Conservation (phyloP, 2,113 vertebrate genomes). For the Seriola dumerili region DNA sequence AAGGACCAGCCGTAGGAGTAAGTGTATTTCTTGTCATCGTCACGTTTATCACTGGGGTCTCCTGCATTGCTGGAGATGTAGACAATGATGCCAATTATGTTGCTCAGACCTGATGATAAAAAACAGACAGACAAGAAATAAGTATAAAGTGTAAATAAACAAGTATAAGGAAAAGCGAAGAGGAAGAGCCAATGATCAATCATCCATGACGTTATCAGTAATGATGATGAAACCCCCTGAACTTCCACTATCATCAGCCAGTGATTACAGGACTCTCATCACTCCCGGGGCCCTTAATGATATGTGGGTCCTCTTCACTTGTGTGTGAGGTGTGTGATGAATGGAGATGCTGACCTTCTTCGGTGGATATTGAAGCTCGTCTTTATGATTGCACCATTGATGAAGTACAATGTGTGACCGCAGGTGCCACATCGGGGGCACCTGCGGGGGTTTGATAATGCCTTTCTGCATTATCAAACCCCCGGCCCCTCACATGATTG, state of each 20-base stretch:
- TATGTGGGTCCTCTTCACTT: constrained; percentile 8
- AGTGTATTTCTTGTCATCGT: constrained; percentile 96
- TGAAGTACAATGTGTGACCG: constrained; percentile 9
- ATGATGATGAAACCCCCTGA: not conserved
- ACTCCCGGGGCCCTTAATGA: not conserved
- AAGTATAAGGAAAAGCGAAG: not conserved
- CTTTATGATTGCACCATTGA: constrained; percentile 39
- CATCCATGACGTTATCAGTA: not conserved
- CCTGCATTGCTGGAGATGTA: constrained; percentile 99
- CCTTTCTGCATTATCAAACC: constrained; percentile 15
- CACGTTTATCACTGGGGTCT: constrained; percentile 95
- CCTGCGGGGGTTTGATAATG: no score
- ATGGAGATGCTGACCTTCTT: constrained; percentile 22
- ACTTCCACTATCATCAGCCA: constrained; percentile 6
- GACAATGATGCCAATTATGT: constrained; percentile 99
- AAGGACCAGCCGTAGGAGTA: constrained; percentile 99
- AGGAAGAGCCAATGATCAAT: not conserved
- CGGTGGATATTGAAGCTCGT: not conserved
- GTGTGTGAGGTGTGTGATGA: not conserved
- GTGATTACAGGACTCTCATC: constrained; percentile 19
- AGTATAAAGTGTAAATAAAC: not conserved
- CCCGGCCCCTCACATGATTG: not conserved
- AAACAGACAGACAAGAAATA: constrained; percentile 24
- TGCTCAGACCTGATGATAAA: constrained; percentile 90
- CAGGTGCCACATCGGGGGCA: constrained; percentile 13